Percentiles rank a stretch among this genome's conserved stretches.
These are phyloP conservation scores for Pempheris klunzingeri DNA, from an alignment of 2,797 vertebrate species.

Conservation along the genomic window DNA sequence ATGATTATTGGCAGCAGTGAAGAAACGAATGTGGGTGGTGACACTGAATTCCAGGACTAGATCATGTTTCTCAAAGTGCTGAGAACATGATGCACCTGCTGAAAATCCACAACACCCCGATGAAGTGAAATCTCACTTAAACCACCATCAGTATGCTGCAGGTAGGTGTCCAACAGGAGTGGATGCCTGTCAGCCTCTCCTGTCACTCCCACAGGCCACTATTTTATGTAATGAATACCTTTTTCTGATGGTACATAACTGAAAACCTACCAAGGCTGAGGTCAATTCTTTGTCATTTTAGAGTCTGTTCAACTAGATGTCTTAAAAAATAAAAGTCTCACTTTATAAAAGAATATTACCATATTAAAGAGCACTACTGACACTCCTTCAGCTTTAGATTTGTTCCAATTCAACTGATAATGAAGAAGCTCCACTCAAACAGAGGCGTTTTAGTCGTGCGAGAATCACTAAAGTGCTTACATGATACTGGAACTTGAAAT, in stretches of 20 bases:
- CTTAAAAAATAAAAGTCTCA: background rate
- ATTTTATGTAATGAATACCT: conserved; percentile 6
- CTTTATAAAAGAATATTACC: background rate
- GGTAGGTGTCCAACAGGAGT: background rate
- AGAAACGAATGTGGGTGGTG: conserved; percentile 30
- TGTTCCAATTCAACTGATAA: background rate
- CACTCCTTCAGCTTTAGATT: background rate
- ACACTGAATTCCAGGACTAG: conserved; percentile 32
- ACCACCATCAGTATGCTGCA: conserved; percentile 30
- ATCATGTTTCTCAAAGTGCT: conserved; percentile 35
- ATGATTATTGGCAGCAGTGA: conserved; percentile 36
- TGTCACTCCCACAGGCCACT: background rate
- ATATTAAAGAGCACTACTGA: too few relatives aligned
- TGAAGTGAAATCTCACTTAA: conserved; percentile 18
- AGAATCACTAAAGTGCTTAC: background rate
- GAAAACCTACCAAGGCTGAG: background rate
- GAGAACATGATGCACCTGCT: conserved; percentile 43
- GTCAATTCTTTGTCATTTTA: conserved; percentile 11
- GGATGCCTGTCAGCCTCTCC: background rate
- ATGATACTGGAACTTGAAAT: background rate
- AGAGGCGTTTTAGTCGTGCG: background rate
- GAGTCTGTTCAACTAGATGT: background rate
- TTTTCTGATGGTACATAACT: conserved; percentile 1
- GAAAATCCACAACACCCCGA: conserved; percentile 14
- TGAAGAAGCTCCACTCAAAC: background rate